phyloP scores from a whole-genome alignment of 2,113 vertebrate genomes.

The Petrocephalus microphthalmus region DNA sequence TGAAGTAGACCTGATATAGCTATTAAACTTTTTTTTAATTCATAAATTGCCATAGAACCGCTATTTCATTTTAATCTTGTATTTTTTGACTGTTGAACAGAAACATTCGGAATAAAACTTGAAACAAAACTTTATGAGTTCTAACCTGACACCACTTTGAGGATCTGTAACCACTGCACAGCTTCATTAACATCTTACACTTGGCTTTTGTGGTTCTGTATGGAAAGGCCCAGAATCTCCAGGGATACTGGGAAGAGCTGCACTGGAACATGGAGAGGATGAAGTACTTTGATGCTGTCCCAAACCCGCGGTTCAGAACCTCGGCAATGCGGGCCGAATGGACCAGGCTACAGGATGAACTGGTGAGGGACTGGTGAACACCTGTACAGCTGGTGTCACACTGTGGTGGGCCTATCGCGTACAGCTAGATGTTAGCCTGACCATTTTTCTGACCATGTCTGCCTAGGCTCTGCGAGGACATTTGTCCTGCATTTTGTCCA shows the following conservation, averaged over 20 bases:
- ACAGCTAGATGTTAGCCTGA: neutral
- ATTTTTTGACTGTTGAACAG: neutral
- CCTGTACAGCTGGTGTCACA: neutral
- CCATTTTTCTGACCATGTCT: neutral
- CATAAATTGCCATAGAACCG: neutral
- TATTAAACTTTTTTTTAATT: neutral
- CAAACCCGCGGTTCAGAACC: constrained; percentile 66
- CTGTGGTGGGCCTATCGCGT: neutral
- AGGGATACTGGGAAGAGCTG: constrained; percentile 83
- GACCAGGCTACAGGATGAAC: constrained; percentile 54
- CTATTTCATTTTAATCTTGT: neutral
- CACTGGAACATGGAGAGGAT: constrained; percentile 72
- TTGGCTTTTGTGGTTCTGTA: neutral
- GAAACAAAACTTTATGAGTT: neutral
- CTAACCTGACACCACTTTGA: neutral
- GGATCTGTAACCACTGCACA: neutral
- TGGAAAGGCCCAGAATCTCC: constrained; percentile 60
- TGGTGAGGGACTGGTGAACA: constrained; percentile 49
- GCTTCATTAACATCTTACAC: neutral
- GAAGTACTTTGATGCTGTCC: constrained; percentile 67
- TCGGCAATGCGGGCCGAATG: constrained; percentile 63
- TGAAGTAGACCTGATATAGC: neutral
- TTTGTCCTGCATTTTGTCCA: neutral
- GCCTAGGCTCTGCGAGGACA: neutral
- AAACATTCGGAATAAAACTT: neutral